Evolutionary conservation across 1,140 invertebrate genomes (phyloP), one percentile per base, ranked within the genome.

Genomic region (Fragariocoptes setiger): DNA sequence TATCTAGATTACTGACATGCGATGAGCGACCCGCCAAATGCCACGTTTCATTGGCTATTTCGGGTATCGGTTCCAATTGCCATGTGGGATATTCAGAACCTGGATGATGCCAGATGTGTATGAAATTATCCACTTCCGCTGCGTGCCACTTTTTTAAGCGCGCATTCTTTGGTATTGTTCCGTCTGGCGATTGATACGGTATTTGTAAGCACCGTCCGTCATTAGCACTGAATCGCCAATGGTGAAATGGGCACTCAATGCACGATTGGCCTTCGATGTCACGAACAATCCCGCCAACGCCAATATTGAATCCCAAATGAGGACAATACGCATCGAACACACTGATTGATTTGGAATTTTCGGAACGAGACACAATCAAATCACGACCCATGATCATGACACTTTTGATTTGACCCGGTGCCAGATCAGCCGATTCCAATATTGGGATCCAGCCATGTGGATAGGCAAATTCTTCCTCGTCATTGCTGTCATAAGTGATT

Each of bases 401-500:
- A 44, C 69, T 62, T 42, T 63, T 60, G 0, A 72, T 67, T 45
- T 69, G 56, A 21, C 66, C 65, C 2, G 53, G 53, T 20, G 57
- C 62, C 2, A 88, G 45, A 17, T 69, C 59, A 17, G 55, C 58
- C 4, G 70, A 72, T 53, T 83, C 76, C 0, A 69, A 54, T 1
- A 85, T 49, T 0, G 64, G 68, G 52, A 76, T 82, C 79, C 79
- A 86, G 12, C 79, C 79, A 49, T 88, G 85, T 0, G 79, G 79
- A 57, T 69, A 85, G 25, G n/a, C 25, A 31, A 8, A n/a, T n/a
- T 8, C 8, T 8, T 31, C 25, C 8, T 31, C 25, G n/a, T 31
- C n/a, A n/a, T 31, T 31, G n/a, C 25, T 31, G 25, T n/a, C n/a
- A 31, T n/a, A 8, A 31, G 8, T 31, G n/a, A 8, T n/a, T 8